Conservation (phyloP, 2,113 vertebrate genomes). For the Pavo muticus region DNA sequence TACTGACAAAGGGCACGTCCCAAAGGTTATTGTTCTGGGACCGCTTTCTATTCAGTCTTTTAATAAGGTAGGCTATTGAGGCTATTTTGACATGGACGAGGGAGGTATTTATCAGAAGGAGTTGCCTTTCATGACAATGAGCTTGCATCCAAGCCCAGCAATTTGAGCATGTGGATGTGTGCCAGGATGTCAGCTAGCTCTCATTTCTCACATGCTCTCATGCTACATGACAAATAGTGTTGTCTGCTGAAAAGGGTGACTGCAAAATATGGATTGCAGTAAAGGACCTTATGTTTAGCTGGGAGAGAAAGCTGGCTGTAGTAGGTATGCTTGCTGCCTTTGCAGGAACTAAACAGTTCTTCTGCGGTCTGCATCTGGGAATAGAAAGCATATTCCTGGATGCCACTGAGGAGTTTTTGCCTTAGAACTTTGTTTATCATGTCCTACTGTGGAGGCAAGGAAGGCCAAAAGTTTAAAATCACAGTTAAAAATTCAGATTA, state of each 20-base stretch:
- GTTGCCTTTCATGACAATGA: not conserved
- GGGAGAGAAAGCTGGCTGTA: not conserved
- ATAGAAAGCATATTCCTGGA: not conserved
- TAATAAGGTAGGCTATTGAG: not conserved
- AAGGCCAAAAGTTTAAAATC: slow-evolving; percentile 6
- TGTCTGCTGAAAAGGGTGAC: not conserved
- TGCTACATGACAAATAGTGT: not conserved
- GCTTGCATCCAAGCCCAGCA: not conserved
- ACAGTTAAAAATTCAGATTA: not conserved
- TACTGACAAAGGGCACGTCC: not conserved
- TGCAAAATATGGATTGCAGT: not conserved
- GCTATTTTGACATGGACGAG: not conserved
- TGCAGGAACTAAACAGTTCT: not conserved
- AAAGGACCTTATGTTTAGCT: not conserved
- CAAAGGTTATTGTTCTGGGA: not conserved
- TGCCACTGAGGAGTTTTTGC: not conserved
- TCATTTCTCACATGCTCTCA: fast-evolving
- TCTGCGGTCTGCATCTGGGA: not conserved
- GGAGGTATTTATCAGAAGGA: not conserved
- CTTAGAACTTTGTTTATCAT: not conserved
- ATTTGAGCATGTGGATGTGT: fast-evolving
- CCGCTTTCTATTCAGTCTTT: not conserved
- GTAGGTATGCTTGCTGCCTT: not conserved
- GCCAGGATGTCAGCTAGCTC: not conserved
- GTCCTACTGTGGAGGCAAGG: not conserved